Evolutionary conservation across 2,888 invertebrate genomes (phyloP).

Genomic region (Amphimallon solstitiale): DNA sequence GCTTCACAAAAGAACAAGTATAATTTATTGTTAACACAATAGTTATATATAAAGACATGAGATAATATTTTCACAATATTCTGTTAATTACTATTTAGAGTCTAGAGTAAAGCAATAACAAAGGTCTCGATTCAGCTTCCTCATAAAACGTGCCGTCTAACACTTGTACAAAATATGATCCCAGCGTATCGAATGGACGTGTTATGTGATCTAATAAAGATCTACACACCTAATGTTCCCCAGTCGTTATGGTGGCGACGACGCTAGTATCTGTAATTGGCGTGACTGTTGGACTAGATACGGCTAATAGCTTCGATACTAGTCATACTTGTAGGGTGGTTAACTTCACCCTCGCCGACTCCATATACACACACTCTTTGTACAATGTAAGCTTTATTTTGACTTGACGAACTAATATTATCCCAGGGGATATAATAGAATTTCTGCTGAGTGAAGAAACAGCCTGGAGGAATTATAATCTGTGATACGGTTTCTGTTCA

Average conservation of each 20-base stretch:
- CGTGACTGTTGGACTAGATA: constrained; percentile 58
- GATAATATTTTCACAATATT: too few species aligned
- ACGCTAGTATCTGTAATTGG: constrained; percentile 56
- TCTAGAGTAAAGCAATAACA: too few species aligned
- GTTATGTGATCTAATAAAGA: constrained; percentile 39
- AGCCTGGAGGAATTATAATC: constrained; percentile 29
- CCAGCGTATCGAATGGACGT: constrained; percentile 33
- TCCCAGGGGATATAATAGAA: constrained; percentile 55
- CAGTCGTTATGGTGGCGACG: constrained; percentile 38
- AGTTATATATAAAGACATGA: too few species aligned
- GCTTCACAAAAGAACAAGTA: too few species aligned
- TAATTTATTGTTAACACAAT: too few species aligned
- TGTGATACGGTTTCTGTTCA: constrained; percentile 1
- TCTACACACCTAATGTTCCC: constrained; percentile 38
- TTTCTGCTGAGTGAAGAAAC: constrained; percentile 28
- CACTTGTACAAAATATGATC: background rate
- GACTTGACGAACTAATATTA: constrained; percentile 58
- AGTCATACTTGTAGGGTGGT: constrained; percentile 49
- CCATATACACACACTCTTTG: constrained; percentile 40
- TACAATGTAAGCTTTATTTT: constrained; percentile 56
- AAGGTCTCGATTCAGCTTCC: too few species aligned
- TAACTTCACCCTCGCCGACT: constrained; percentile 46
- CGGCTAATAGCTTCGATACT: constrained; percentile 59
- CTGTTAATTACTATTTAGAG: too few species aligned
- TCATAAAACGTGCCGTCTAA: background rate